Base-by-base conservation (phyloP, 2,888 invertebrate genomes). In the Bimastos eiseni region DNA sequence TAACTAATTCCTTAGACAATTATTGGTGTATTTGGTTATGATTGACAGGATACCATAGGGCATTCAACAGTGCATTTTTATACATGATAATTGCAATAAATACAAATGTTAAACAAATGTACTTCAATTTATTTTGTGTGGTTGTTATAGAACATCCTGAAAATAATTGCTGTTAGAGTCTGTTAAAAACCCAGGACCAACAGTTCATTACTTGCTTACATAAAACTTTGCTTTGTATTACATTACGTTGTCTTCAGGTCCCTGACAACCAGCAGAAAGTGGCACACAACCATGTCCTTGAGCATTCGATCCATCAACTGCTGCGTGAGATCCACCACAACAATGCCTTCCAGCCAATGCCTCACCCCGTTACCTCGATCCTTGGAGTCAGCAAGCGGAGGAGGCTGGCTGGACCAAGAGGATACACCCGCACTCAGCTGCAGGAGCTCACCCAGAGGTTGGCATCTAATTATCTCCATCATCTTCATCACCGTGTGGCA, bases 201-300 rank as follows among this genome's bases (percentile, higher is more conserved):
- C n/a, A n/a, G n/a, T n/a, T n/a, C n/a, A n/a, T n/a, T n/a, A n/a
- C n/a, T n/a, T n/a, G n/a, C n/a, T n/a, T n/a, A n/a, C n/a, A n/a
- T n/a, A n/a, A n/a, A n/a, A n/a, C n/a, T n/a, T n/a, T n/a, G n/a
- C n/a, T 86, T 21, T 86, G 21, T 24, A 30, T 86, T 37, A 37
- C 24, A 11, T 30, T 41, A 34, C 19, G 21, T 19, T 89, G 84
- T 37, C 33, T 34, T 41, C 49, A 89, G 89, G 41, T n/a, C 33
- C 24, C 91, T 11, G 33, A 55, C 21, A 36, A 38, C 34, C 86
- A 49, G 24, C 83, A 89, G 38, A 94, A 94, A 91, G 92, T 93
- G 70, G 98, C 98, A 93, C 98, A 98, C 94, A 98, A 98, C 95
- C 98, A 98, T 94, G 98, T 99, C n/a, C 95, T 99, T 92, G 98